These are phyloP conservation scores for Psittacula cyanocephala DNA, from an alignment of 2,113 vertebrate species.

Conservation along the genomic window DNA sequence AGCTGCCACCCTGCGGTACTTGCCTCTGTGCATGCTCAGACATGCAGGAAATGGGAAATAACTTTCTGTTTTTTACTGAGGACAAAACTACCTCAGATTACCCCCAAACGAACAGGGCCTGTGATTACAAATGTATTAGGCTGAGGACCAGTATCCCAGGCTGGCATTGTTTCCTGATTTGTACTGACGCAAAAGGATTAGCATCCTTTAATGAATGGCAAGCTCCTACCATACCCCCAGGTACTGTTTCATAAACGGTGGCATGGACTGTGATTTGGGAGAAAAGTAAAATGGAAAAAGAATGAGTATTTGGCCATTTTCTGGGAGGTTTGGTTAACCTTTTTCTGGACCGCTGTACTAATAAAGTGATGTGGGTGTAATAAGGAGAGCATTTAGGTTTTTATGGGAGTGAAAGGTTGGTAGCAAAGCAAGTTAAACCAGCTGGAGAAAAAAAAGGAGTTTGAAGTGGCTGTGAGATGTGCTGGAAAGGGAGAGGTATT, in stretches of 20 bases:
- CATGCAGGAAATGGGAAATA: conserved; percentile 44
- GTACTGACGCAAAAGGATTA: conserved; percentile 12
- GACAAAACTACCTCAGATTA: background rate
- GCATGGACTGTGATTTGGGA: background rate
- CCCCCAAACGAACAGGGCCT: background rate
- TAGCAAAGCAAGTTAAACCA: background rate
- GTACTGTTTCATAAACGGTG: background rate
- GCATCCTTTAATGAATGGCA: background rate
- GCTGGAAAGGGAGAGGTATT: background rate
- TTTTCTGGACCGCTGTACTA: background rate
- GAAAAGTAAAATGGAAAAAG: background rate
- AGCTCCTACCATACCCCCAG: background rate
- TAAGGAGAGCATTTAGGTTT: fast-evolving
- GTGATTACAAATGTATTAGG: background rate
- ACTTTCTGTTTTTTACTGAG: background rate
- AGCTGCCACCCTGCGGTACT: background rate
- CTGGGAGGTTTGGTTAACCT: background rate
- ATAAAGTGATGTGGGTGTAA: background rate
- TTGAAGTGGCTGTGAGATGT: background rate
- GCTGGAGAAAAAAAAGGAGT: background rate
- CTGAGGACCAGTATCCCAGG: background rate
- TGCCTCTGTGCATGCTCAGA: background rate
- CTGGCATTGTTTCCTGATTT: background rate
- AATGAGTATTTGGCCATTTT: background rate
- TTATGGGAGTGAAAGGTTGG: background rate